Percentiles rank a stretch among this genome's conserved stretches.
These are phyloP conservation scores for Mesocentrotus franciscanus DNA, from an alignment of 53 echinoderm and acorn worm species.

Conservation along the genomic window DNA sequence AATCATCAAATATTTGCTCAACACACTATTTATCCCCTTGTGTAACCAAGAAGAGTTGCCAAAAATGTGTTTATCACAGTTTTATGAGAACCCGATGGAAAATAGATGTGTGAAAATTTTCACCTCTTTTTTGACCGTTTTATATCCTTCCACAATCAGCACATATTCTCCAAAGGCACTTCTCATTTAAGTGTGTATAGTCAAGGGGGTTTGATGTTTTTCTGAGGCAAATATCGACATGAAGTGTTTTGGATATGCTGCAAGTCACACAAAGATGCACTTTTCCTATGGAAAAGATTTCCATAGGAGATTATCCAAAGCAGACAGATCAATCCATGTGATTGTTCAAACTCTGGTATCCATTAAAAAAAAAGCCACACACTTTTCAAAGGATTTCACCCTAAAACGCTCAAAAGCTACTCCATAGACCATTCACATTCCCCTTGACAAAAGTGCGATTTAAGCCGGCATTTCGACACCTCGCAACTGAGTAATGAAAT, in stretches of 20 bases:
- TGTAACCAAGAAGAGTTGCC: background rate
- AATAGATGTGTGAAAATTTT: background rate
- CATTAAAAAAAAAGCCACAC: conserved; percentile 19
- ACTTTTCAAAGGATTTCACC: background rate
- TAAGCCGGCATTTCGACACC: conserved; percentile 5
- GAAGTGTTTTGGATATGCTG: conserved; percentile 8
- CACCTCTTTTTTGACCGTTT: background rate
- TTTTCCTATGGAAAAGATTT: background rate
- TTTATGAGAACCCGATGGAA: background rate
- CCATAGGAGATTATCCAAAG: background rate
- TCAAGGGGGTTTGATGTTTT: conserved; percentile 12
- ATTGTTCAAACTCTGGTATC: conserved; percentile 2
- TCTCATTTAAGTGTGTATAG: background rate
- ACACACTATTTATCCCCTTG: background rate
- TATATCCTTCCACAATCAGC: background rate
- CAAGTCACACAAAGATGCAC: background rate
- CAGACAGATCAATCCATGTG: background rate
- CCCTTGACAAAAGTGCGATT: background rate
- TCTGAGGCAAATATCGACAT: background rate
- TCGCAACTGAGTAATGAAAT: conserved; percentile 28
- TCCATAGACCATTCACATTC: background rate
- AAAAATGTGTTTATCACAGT: conserved; percentile 1
- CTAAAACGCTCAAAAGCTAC: background rate
- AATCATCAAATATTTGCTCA: background rate
- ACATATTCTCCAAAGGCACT: background rate